Evolutionary conservation across 1,140 invertebrate species (phyloP), one percentile per base, ranked within the genome.

Genomic region (Cylas formicarius): DNA sequence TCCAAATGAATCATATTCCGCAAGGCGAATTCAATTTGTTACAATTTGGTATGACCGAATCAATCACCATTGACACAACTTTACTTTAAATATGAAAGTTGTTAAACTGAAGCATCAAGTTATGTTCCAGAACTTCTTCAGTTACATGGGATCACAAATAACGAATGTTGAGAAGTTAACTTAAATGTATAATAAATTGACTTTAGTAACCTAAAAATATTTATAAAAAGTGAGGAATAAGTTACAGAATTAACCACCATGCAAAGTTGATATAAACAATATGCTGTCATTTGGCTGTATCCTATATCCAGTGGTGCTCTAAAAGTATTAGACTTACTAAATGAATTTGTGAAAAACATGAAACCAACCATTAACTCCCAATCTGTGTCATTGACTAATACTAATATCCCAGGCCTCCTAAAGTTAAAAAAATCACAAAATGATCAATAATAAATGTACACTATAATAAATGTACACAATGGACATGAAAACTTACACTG

Each of bases 301-400:
- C 23, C 37, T 33, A 44, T 58, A 58, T 41, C 52, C 50, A n/a
- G 50, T 29, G 11, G 56, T 56, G 37, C 52, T 52, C 56, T 58
- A 29, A 41, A 50, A 56, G 14, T 35, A n/a, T 16, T 10, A 2
- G 16, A 13, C 6, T 16, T 27, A 35, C 2, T 28, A 20, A 10
- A 44, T 13, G 23, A 23, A 34, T 24, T 40, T 28, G 9, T 20
- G 7, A 10, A 45, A 35, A 2, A 21, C 18, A 8, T 23, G 10
- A 1, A 36, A 27, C 68, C 73, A 72, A 86, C 84, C 61, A 83
- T 61, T 17, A 96, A 66, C 69, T 96, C 90, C 91, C 91, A 97
- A 64, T 97, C 92, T 1, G 81, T 73, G 55, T 95, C 90, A 62
- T 97, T 96, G 5, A 97, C 76, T 2, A 97, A 66, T 3, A 96